Conservation (phyloP, 2,113 vertebrate species). For the Eclectus roratus region DNA sequence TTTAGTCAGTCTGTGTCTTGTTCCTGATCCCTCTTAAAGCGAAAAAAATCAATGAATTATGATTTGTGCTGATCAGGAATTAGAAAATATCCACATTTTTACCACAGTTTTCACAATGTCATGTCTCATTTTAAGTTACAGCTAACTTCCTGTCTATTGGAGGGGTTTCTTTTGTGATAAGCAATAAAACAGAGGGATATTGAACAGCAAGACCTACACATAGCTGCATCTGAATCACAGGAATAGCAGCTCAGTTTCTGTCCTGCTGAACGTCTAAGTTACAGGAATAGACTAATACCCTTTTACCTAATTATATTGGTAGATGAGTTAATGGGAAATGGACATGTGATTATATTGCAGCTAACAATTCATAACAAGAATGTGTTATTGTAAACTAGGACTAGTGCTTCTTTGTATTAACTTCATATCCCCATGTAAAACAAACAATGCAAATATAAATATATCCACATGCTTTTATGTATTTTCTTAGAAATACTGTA, state of each 20-base stretch:
- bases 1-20: neutral
- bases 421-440: neutral
- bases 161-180: neutral
- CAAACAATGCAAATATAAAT: neutral
- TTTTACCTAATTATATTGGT: neutral
- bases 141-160: neutral
- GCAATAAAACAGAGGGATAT: neutral
- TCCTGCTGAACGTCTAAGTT: neutral
- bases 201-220: neutral
- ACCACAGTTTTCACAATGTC: neutral
- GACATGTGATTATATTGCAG: neutral
- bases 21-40: neutral
- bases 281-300: neutral
- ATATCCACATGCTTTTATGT: neutral
- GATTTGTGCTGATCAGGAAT: neutral
- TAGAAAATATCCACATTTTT: neutral
- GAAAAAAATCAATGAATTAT: neutral
- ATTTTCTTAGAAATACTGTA: neutral
- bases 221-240: neutral
- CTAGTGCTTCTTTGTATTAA: neutral
- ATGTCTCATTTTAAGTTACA: neutral
- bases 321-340: neutral
- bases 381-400: neutral
- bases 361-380: neutral
- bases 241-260: neutral